These are phyloP conservation scores for Morone saxatilis DNA, from an alignment of 2,113 vertebrate species.

Conservation along the genomic window DNA sequence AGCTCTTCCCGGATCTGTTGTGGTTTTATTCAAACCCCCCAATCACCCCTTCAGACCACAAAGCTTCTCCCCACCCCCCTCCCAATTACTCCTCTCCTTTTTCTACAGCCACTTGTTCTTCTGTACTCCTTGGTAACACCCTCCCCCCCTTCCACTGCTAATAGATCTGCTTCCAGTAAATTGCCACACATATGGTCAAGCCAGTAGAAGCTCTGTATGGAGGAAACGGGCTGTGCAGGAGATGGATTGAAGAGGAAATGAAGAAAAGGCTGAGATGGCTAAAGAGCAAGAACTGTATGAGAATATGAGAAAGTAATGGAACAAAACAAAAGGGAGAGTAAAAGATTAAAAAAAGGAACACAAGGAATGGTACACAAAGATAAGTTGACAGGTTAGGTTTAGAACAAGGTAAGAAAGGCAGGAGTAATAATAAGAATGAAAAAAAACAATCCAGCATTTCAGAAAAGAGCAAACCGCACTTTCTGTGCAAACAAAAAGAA, in stretches of 20 bases:
- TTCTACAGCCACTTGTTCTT: conserved; percentile 42
- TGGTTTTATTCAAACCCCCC: conserved; percentile 21
- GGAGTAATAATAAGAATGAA: not conserved
- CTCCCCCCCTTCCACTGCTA: conserved; percentile 38
- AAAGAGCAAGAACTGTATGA: not conserved
- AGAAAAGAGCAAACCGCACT: not conserved
- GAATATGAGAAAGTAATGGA: not conserved
- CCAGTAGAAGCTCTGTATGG: conserved; percentile 50
- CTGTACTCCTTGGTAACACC: conserved; percentile 12
- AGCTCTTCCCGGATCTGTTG: not conserved
- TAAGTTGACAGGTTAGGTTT: not conserved
- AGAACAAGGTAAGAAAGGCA: not conserved
- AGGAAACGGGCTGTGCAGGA: conserved; percentile 41
- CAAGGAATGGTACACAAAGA: not conserved
- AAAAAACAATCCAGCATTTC: not conserved
- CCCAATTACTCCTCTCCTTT: conserved; percentile 23
- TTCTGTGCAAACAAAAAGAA: not conserved
- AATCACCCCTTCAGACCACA: conserved; percentile 29
- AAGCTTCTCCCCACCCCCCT: conserved; percentile 16
- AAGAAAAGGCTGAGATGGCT: conserved; percentile 1
- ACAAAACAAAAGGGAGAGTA: not conserved
- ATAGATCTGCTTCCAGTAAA: conserved; percentile 54
- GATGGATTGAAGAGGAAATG: conserved; percentile 4
- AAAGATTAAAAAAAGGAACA: not conserved
- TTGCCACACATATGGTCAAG: conserved; percentile 58